These are phyloP conservation scores for Meandrina meandrites DNA, from an alignment of 92 coral and sea anemone genomes.

Conservation along the genomic window DNA sequence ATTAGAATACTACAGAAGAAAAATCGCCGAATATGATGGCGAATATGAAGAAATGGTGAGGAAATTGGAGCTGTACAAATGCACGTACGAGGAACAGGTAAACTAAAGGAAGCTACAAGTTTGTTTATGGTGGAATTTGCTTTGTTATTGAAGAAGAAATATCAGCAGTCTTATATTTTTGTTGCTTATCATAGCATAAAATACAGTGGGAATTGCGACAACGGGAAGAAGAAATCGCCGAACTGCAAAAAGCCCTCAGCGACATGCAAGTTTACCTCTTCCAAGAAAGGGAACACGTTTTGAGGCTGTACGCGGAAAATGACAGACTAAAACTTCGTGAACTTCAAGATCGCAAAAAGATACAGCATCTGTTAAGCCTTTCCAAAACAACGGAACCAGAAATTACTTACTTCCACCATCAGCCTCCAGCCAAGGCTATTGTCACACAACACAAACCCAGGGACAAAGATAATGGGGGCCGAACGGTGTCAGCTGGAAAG, in stretches of 20 bases:
- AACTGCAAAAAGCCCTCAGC: conserved; percentile 97
- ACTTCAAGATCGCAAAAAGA: conserved; percentile 94
- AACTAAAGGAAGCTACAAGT: background rate
- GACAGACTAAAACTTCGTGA: conserved; percentile 95
- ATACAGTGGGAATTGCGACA: conserved; percentile 98
- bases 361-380: conserved; percentile 87
- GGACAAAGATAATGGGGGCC: conserved; percentile 23
- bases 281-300: conserved; percentile 97
- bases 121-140: background rate
- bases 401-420: conserved; percentile 94
- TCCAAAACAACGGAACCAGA: conserved; percentile 82
- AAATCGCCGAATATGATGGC: conserved; percentile 98
- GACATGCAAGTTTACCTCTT: conserved; percentile 99
- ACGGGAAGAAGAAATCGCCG: conserved; percentile 97
- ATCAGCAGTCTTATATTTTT: background rate
- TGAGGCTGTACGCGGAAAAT: conserved; percentile 96
- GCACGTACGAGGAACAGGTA: conserved; percentile 99
- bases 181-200: conserved; percentile 70
- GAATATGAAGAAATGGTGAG: conserved; percentile 93
- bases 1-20: conserved; percentile 94
- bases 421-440: conserved; percentile 92
- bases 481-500: conserved; percentile 30
- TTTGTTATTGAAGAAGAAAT: background rate
- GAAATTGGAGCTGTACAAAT: conserved; percentile 91
- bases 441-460: conserved; percentile 74